Conservation (phyloP, 2,888 invertebrate genomes). For the Epinotia demarniana region DNA sequence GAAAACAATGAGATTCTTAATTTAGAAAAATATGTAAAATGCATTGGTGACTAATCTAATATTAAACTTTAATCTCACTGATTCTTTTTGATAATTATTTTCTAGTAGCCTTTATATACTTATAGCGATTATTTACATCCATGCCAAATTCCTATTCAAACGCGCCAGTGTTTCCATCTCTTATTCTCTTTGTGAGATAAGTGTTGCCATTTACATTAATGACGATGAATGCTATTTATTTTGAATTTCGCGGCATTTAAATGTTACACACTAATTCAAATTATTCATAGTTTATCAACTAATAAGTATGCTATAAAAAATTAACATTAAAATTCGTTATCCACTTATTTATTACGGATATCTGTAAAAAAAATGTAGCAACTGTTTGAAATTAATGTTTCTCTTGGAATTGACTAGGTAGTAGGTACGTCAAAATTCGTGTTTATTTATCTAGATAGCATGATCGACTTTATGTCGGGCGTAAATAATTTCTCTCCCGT, state of each 20-base stretch:
- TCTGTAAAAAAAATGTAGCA: constrained; percentile 46
- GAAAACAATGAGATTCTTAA: constrained; percentile 66
- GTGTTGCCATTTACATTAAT: constrained; percentile 33
- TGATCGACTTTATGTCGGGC: neutral
- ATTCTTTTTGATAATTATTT: constrained; percentile 74
- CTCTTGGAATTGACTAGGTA: constrained; percentile 13
- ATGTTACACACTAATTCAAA: constrained; percentile 31
- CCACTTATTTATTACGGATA: constrained; percentile 57
- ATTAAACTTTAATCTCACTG: constrained; percentile 83
- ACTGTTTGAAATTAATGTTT: constrained; percentile 35
- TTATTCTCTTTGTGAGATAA: constrained; percentile 5
- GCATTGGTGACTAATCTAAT: constrained; percentile 68
- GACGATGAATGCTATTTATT: constrained; percentile 41
- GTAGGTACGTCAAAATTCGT: constrained; percentile 32
- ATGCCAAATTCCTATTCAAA: constrained; percentile 60
- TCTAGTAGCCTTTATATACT: constrained; percentile 74
- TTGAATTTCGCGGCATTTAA: constrained; percentile 19
- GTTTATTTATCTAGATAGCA: neutral
- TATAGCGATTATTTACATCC: constrained; percentile 78
- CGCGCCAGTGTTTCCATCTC: constrained; percentile 29
- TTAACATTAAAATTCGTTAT: constrained; percentile 68
- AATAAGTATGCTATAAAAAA: constrained; percentile 57
- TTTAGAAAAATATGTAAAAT: constrained; percentile 68
- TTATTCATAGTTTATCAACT: constrained; percentile 48
- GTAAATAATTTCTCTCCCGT: neutral